phyloP scores from a whole-genome alignment of 2,888 invertebrate genomes.

The Odontomyia ornata region DNA sequence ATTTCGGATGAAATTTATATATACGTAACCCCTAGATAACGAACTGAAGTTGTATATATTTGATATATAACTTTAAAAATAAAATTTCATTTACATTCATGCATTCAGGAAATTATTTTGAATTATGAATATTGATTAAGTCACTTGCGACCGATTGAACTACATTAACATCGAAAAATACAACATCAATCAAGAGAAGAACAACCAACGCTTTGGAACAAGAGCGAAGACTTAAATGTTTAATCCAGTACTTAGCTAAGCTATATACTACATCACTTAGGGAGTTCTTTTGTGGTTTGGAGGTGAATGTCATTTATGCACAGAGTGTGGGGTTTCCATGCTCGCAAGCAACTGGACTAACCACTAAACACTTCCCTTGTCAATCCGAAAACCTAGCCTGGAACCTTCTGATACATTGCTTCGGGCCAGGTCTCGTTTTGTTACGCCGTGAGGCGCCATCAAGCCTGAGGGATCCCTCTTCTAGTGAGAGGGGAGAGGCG shows the following conservation, averaged over 20 bases:
- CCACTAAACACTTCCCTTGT: too few relatives aligned
- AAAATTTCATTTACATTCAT: background rate
- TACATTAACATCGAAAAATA: background rate
- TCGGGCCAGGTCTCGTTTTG: too few relatives aligned
- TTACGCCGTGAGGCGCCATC: too few relatives aligned
- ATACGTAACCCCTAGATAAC: slow-evolving; percentile 17
- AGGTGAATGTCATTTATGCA: too few relatives aligned
- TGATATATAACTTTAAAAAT: slow-evolving; percentile 20
- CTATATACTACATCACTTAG: background rate
- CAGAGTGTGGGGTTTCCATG: too few relatives aligned
- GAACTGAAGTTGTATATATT: slow-evolving; percentile 30
- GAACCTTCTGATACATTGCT: too few relatives aligned
- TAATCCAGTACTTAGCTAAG: slow-evolving; percentile 14
- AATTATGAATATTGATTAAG: background rate
- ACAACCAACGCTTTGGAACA: too few relatives aligned
- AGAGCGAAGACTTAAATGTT: background rate
- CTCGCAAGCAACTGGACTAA: too few relatives aligned
- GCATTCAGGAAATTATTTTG: background rate
- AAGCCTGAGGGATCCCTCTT: too few relatives aligned
- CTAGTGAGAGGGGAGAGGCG: too few relatives aligned
- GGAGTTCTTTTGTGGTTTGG: too few relatives aligned
- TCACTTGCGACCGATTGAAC: background rate
- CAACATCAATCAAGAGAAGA: background rate
- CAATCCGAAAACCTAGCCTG: too few relatives aligned
- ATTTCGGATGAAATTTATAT: slow-evolving; percentile 4